Evolutionary conservation across 2,113 vertebrate genomes (phyloP).

Genomic region (Megaptera novaeangliae): DNA sequence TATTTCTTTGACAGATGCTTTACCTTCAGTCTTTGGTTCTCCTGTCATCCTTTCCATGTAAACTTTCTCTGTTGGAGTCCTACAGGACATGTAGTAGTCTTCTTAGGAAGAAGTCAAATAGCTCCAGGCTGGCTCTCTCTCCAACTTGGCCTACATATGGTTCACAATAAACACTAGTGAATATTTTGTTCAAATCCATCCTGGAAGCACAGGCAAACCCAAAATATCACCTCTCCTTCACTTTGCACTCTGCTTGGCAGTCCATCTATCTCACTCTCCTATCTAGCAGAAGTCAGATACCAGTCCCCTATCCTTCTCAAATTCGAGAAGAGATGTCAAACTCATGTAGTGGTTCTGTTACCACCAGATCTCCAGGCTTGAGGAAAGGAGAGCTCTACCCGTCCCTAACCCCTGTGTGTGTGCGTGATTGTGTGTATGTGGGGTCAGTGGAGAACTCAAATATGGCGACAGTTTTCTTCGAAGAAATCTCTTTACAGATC

Average conservation of each 20-base stretch:
- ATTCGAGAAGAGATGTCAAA: neutral
- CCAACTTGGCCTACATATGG: neutral
- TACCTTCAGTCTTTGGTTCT: neutral
- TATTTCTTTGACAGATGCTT: neutral
- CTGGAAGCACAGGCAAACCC: neutral
- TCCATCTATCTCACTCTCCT: neutral
- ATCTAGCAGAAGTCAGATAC: neutral
- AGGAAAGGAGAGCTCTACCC: neutral
- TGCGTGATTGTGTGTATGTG: neutral
- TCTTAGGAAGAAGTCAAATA: neutral
- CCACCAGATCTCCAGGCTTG: neutral
- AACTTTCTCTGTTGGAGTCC: neutral
- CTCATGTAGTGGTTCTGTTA: neutral
- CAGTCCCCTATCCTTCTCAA: neutral
- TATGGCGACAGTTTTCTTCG: neutral
- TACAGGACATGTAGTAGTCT: neutral
- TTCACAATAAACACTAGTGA: neutral
- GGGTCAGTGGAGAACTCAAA: neutral
- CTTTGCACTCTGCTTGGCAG: neutral
- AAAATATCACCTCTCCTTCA: neutral
- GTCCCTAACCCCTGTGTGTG: neutral
- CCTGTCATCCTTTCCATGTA: neutral
- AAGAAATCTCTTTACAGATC: neutral
- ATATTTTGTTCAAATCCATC: neutral
- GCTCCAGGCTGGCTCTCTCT: neutral